These are phyloP conservation scores for Sternarchorhynchus goeldii DNA, from an alignment of 2,797 vertebrate species.

Conservation along the genomic window DNA sequence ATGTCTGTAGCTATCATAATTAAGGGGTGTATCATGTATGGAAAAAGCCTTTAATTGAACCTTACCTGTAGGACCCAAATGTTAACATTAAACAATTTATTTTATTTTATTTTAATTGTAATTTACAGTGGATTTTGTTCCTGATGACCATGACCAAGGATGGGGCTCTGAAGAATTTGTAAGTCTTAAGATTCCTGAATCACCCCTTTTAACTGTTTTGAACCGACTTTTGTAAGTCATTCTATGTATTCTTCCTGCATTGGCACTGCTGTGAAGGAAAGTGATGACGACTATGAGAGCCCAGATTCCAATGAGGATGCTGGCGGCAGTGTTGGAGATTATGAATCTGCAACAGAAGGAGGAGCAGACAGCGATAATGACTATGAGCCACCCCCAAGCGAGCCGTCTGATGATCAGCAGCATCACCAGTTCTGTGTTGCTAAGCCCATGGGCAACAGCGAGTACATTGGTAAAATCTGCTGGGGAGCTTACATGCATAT, in stretches of 20 bases:
- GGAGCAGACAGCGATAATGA: slow-evolving; percentile 73
- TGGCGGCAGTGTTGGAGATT: slow-evolving; percentile 76
- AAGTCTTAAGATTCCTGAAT: slow-evolving; percentile 55
- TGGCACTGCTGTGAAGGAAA: slow-evolving; percentile 66
- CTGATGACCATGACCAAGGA: slow-evolving; percentile 43
- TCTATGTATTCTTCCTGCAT: not conserved
- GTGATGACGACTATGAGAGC: slow-evolving; percentile 89
- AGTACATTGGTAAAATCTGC: slow-evolving; percentile 82
- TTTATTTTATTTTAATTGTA: not conserved
- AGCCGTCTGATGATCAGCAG: slow-evolving; percentile 74
- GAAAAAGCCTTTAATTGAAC: too few species aligned
- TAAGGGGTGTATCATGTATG: not conserved
- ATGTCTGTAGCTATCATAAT: not conserved
- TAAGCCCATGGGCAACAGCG: slow-evolving; percentile 73
- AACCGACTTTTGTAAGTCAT: not conserved
- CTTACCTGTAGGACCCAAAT: not conserved
- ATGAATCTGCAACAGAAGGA: slow-evolving; percentile 85
- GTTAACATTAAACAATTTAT: not conserved
- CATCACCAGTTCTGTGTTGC: slow-evolving; percentile 74
- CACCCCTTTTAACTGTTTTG: not conserved
- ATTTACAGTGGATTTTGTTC: slow-evolving; percentile 36
- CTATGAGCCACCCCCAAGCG: slow-evolving; percentile 91
- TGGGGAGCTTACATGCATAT: slow-evolving; percentile 32
- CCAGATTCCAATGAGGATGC: slow-evolving; percentile 75
- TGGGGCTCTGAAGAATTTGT: slow-evolving; percentile 78